A percentile compares a stretch with the other conserved stretches of the same genome.
Evolutionary conservation across 1,140 invertebrate genomes (phyloP).

Genomic region (Brachionus angularis): DNA sequence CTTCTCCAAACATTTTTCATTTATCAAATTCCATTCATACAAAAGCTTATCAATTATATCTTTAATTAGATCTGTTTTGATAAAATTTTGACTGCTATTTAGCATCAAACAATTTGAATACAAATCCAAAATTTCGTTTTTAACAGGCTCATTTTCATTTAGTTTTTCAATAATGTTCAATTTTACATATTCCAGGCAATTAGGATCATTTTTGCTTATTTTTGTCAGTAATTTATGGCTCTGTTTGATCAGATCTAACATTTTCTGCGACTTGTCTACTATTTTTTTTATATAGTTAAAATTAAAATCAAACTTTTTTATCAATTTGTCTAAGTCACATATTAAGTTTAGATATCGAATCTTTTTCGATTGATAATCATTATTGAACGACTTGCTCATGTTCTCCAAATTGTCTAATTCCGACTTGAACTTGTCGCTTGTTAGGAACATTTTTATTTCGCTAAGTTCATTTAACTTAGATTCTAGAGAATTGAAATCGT

Average conservation of each 20-base stretch:
- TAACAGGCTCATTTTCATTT: conserved; percentile 1
- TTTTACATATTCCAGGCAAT: neutral
- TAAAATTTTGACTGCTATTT: too few species aligned
- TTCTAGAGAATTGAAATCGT: neutral
- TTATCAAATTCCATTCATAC: conserved; percentile 14
- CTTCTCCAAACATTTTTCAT: neutral
- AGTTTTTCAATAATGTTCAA: neutral
- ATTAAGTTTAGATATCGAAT: conserved; percentile 1
- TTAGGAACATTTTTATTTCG: too few species aligned
- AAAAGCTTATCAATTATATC: conserved; percentile 10
- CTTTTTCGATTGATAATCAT: neutral
- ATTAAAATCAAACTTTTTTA: neutral
- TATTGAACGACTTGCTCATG: too few species aligned
- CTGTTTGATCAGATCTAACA: conserved; percentile 6
- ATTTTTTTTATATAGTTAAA: conserved; percentile 17
- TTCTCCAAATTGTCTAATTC: neutral
- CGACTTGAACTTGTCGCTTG: too few species aligned
- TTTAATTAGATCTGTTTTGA: neutral
- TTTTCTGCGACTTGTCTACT: neutral
- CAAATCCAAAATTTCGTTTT: conserved; percentile 30
- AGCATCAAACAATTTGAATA: neutral
- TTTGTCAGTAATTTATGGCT: neutral
- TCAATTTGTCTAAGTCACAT: neutral
- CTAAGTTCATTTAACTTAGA: too few species aligned
- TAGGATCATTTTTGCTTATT: neutral